Evolutionary conservation across 2,113 vertebrate genomes (phyloP).

Genomic region (Castor canadensis): DNA sequence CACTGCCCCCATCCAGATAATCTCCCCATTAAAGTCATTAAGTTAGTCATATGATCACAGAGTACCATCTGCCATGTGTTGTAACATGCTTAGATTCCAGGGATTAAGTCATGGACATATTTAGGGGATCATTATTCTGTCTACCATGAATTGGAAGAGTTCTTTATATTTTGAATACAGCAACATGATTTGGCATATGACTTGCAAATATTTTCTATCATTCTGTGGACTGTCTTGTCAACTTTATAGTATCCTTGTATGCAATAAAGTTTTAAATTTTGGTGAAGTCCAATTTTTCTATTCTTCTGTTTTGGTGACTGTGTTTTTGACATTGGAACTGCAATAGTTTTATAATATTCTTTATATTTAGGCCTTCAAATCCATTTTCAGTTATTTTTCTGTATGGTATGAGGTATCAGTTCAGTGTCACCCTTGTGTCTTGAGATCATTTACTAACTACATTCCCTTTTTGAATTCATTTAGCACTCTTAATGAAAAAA

Average conservation of each 20-base stretch:
- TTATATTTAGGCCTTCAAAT: neutral
- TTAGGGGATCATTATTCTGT: neutral
- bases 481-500: neutral
- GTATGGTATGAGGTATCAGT: neutral
- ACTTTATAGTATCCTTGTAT: neutral
- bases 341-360: neutral
- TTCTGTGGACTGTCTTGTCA: neutral
- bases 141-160: neutral
- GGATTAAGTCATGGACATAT: neutral
- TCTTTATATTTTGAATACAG: neutral
- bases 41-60: neutral
- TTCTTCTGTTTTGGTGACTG: neutral
- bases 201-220: neutral
- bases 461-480: neutral
- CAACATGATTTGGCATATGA: neutral
- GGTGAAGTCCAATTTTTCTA: neutral
- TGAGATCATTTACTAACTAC: neutral
- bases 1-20: fast-evolving
- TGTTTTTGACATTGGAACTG: neutral
- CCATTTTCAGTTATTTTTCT: neutral
- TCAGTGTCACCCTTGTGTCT: neutral
- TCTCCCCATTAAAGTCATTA: neutral
- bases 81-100: neutral
- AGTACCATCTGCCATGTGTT: neutral
- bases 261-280: neutral